Evolutionary conservation across 2,888 invertebrate genomes (phyloP), one percentile per base, ranked within the genome.

Genomic region (Ormyrus nitidulus): DNA sequence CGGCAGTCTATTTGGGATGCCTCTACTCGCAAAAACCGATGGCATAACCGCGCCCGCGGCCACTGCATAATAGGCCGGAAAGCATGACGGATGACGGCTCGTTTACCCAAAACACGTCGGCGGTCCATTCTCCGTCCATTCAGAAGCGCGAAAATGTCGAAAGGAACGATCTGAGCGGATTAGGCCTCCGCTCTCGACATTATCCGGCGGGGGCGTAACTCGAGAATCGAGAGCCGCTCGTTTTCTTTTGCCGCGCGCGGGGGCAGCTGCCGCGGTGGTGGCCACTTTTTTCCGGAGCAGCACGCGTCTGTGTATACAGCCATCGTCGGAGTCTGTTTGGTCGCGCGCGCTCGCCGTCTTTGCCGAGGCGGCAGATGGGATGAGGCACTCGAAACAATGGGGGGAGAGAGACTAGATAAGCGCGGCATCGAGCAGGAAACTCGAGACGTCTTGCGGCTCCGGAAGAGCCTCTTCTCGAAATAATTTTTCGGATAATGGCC

Each of bases 361-460:
- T 58, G 59, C 72, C 64, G 19, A 68, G 9, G 64, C 48, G 70
- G 76, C 80, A 76, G 75, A 80, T 80, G 80, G 71, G 19, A 68
- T 83, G 84, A 81, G 84, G 85, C 83, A 84, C 83, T 79, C 85
- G 86, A 88, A 86, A 88, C 87, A 88, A 88, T 87, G 82, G 81
- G 34, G 34, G 34, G 34, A 19, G 19, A 19, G 19, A 61, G 59
- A 82, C 74, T 61, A 86, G 86, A 88, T 87, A 86, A 87, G 85
- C 66, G 49, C 65, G 72, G 72, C 62, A 64, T 77, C 70, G 19
- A 6, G 11, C 61, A 72, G 84, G 87, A 85, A 79, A 74, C 59
- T 19, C 69, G 79, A 78, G 66, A 78, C 11, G 34, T n/a, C 34
- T n/a, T 34, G 46, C n/a, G 62, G 19, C 4, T 44, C 65, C 64